A percentile compares a stretch with the other conserved stretches of the same genome.
Evolutionary conservation across 2,113 vertebrate species (phyloP).

Genomic region (Gymnogyps californianus): DNA sequence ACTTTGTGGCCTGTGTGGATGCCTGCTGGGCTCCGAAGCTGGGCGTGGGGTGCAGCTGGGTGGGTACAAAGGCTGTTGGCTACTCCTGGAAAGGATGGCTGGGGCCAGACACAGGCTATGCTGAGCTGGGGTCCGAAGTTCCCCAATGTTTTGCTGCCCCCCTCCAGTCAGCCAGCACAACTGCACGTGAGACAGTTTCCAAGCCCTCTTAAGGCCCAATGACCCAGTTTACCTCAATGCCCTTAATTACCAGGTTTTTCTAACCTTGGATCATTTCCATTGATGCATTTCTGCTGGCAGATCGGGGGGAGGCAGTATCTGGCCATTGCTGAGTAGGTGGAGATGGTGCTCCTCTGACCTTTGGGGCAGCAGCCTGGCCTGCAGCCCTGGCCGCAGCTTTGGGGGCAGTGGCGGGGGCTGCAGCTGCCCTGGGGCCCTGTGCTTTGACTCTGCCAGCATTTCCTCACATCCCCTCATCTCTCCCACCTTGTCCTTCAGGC

Average conservation of each 20-base stretch:
- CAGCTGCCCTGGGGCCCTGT: too few relatives aligned
- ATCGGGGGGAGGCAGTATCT: background rate
- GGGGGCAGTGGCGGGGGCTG: background rate
- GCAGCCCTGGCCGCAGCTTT: background rate
- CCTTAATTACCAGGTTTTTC: background rate
- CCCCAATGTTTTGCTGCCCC: background rate
- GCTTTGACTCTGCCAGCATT: background rate
- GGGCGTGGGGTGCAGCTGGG: background rate
- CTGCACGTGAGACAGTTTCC: background rate
- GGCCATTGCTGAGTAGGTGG: background rate
- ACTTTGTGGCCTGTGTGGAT: background rate
- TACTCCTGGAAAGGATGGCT: background rate
- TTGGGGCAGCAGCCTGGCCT: background rate
- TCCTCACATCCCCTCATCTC: background rate
- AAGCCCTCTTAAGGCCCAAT: background rate
- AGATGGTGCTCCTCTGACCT: rapidly evolving
- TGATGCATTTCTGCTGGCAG: background rate
- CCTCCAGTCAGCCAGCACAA: background rate
- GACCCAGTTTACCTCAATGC: background rate
- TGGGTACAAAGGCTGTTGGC: background rate
- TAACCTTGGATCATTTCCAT: background rate
- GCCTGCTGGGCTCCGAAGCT: background rate
- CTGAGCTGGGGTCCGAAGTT: background rate
- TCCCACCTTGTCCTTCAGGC: background rate
- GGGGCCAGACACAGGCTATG: too few relatives aligned